Base-by-base conservation (phyloP, 2,113 vertebrate genomes). In the Nothoprocta perdicaria region DNA sequence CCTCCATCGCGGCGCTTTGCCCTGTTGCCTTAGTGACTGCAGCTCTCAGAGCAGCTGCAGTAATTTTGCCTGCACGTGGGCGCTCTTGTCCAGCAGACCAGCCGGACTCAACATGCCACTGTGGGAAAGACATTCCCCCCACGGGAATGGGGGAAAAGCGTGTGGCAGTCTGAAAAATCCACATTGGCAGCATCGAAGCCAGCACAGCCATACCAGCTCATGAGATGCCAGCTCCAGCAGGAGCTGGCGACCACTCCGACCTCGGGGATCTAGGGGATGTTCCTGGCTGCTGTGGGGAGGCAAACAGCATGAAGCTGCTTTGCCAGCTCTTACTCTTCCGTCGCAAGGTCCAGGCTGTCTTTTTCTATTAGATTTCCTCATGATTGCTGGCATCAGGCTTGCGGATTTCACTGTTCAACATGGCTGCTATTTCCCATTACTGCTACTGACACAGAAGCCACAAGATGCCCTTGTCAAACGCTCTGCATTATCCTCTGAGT, bases 371-470 rank as follows among this genome's bases (percentile, higher is more conserved):
- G 78, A 60, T 60, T 90, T 89, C 82, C 38, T 69, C 75, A 77
- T 4, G 3, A 75, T 46, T 82, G 79, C 84, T 92, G 71, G 48
- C n/a, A 23, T 50, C 81, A 65, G 3, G 12, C 75, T 55, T 29
- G 52, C 40, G 72, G 77, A 67, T 91, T 62, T 68, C 75, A 41
- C 81, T 82, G 81, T 4, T 53, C 57, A 95, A 82, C 58, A 16
- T 61, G 46, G 45, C 19, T 57, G 24, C 75, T 53, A 14, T 50
- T 90, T 74, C 68, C 65, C 35, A 2, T 80, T n/a, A 87, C 24
- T 23, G 71, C 0, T 0, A 69, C 60, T 43, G 53, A 33, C 74
- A 77, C 22, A 7, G 57, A 1, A 5, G 69, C 0, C 0, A 18
- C 84, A 81, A 14, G 21, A 18, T 80, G 75, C 46, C 19, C 46